These are phyloP conservation scores for Pseudochirops cupreus DNA, from an alignment of 2,797 vertebrate species.

Conservation along the genomic window DNA sequence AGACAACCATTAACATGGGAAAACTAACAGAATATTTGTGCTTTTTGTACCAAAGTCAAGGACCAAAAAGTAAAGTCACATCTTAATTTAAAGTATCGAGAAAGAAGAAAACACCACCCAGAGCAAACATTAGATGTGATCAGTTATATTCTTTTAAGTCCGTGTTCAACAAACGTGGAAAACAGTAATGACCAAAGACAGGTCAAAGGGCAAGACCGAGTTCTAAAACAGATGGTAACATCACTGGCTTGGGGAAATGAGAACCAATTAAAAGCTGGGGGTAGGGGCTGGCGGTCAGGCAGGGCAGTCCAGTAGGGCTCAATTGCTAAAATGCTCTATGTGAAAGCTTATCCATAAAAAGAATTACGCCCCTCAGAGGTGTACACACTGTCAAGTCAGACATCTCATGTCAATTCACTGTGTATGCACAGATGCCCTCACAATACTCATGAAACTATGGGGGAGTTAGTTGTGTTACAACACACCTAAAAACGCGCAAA, in stretches of 20 bases:
- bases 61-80: conserved; percentile 53
- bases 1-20: conserved; percentile 45
- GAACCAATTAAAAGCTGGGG: conserved; percentile 35
- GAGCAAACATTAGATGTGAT: background rate
- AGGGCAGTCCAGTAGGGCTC: background rate
- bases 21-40: conserved; percentile 15
- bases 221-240: background rate
- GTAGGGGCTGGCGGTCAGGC: background rate
- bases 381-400: conserved; percentile 36
- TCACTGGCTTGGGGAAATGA: background rate
- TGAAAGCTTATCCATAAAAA: conserved; percentile 19
- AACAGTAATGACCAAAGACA: conserved; percentile 25
- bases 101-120: conserved; percentile 28
- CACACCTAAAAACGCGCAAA: background rate
- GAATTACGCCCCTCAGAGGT: conserved; percentile 29
- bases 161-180: conserved; percentile 36
- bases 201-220: conserved; percentile 24
- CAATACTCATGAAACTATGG: background rate
- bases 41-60: conserved; percentile 17
- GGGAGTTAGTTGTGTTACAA: background rate
- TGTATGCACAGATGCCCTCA: background rate
- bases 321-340: conserved; percentile 37
- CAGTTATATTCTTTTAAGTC: conserved; percentile 4
- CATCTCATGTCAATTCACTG: conserved; percentile 25
- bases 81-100: conserved; percentile 20